A percentile compares a stretch with the other conserved stretches of the same genome.
phyloP scores from a whole-genome alignment of 2,113 vertebrate species.

The Gambusia affinis region DNA sequence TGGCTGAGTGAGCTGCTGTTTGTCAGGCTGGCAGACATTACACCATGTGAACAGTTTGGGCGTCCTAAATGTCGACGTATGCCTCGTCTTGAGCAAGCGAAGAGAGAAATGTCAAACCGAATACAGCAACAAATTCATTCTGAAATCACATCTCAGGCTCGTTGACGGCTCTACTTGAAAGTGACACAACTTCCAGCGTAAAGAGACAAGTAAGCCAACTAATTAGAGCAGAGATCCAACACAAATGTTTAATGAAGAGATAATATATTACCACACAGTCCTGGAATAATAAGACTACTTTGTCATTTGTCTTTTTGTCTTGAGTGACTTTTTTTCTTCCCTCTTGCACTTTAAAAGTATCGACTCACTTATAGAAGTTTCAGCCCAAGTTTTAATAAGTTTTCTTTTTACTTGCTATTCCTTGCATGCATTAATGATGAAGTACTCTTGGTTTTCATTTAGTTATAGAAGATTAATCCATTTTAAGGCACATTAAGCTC shows the following conservation, averaged over 20 bases:
- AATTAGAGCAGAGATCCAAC: conserved; percentile 55
- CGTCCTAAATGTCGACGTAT: not conserved
- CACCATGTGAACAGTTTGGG: conserved; percentile 6
- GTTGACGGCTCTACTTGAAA: conserved; percentile 32
- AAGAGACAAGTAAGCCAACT: conserved; percentile 20
- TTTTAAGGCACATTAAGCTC: conserved; percentile 67
- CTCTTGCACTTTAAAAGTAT: conserved; percentile 21
- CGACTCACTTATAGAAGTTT: conserved; percentile 31
- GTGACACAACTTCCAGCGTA: conserved; percentile 17
- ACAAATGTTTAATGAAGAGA: conserved; percentile 58
- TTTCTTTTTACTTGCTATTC: conserved; percentile 34
- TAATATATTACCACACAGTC: conserved; percentile 22
- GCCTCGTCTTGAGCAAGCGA: not conserved
- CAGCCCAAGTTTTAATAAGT: conserved; percentile 44
- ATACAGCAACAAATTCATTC: not conserved
- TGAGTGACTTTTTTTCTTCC: conserved; percentile 8
- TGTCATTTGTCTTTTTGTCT: conserved; percentile 35
- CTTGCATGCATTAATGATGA: conserved; percentile 36
- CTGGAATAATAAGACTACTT: conserved; percentile 27
- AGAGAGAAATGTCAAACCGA: conserved; percentile 25
- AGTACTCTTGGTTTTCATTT: conserved; percentile 53
- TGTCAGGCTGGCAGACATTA: conserved; percentile 25
- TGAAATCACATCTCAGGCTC: not conserved
- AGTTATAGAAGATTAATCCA: conserved; percentile 56
- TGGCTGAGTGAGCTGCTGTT: conserved; percentile 48